phyloP scores from a whole-genome alignment of 2,113 vertebrate genomes.

The Oreotragus oreotragus region DNA sequence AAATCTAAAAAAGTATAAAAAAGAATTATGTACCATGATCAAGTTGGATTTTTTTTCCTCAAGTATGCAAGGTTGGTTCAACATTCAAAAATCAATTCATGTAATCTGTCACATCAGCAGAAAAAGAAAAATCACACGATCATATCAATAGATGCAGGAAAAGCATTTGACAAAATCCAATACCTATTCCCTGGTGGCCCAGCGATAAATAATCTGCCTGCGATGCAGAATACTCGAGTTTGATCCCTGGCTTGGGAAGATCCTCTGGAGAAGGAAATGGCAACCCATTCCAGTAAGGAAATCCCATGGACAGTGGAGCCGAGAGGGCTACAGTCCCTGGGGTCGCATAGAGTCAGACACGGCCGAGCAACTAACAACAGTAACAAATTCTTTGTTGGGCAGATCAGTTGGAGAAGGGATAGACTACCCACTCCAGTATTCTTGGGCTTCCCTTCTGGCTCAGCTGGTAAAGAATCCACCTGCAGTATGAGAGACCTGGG shows the following conservation, averaged over 20 bases:
- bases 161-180: neutral
- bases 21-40: neutral
- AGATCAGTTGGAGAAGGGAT: neutral
- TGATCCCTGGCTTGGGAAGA: neutral
- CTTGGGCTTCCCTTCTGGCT: neutral
- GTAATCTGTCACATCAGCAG: neutral
- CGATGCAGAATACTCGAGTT: neutral
- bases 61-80: neutral
- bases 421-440: neutral
- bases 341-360: neutral
- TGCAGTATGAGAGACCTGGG: neutral
- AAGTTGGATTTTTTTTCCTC: neutral
- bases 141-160: neutral
- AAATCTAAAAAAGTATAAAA: neutral
- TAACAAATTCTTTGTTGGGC: neutral
- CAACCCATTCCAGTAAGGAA: neutral
- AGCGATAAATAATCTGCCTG: neutral
- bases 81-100: neutral
- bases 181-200: neutral
- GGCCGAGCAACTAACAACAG: neutral
- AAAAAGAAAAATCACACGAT: neutral
- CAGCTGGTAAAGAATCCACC: neutral
- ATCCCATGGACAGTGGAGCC: neutral
- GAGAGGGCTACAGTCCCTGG: neutral
- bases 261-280: neutral